These are phyloP conservation scores for Yponomeuta cagnagella DNA, from an alignment of 2,888 invertebrate species.

Conservation along the genomic window DNA sequence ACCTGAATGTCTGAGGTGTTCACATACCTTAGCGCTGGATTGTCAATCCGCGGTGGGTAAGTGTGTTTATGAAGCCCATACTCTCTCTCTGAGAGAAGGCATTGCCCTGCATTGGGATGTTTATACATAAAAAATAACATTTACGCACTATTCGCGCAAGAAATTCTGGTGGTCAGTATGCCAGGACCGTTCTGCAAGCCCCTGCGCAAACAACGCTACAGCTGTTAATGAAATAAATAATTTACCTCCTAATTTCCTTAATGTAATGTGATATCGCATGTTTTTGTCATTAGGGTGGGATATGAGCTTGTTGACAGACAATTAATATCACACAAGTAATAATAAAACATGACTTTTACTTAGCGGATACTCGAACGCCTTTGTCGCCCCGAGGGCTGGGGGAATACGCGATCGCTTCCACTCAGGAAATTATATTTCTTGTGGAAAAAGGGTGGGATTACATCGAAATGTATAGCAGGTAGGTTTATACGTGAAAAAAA, in stretches of 20 bases:
- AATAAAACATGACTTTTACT: slow-evolving; percentile 53
- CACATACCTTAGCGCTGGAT: too few species aligned
- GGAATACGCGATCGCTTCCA: slow-evolving; percentile 4
- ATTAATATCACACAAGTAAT: slow-evolving; percentile 46
- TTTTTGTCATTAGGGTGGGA: slow-evolving; percentile 40
- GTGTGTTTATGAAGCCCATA: too few species aligned
- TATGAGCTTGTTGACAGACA: slow-evolving; percentile 36
- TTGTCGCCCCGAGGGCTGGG: neutral
- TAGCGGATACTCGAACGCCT: slow-evolving; percentile 16
- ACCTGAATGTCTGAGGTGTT: too few species aligned
- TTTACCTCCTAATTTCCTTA: neutral
- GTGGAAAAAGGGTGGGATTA: neutral
- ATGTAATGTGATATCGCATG: slow-evolving; percentile 27
- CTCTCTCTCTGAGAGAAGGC: too few species aligned
- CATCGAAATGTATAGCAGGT: neutral
- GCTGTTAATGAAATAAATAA: neutral
- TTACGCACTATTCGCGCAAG: too few species aligned
- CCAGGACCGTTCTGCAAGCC: too few species aligned
- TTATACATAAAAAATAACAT: too few species aligned
- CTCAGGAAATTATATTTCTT: slow-evolving; percentile 12
- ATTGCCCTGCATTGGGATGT: too few species aligned
- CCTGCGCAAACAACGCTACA: too few species aligned
- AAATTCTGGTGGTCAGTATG: too few species aligned
- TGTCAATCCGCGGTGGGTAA: too few species aligned
- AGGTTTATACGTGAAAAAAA: too few species aligned